A percentile compares a stretch with the other conserved stretches of the same genome.
Conservation (phyloP, 2,888 invertebrate genomes). For the Brachypalpus laphriformis region DNA sequence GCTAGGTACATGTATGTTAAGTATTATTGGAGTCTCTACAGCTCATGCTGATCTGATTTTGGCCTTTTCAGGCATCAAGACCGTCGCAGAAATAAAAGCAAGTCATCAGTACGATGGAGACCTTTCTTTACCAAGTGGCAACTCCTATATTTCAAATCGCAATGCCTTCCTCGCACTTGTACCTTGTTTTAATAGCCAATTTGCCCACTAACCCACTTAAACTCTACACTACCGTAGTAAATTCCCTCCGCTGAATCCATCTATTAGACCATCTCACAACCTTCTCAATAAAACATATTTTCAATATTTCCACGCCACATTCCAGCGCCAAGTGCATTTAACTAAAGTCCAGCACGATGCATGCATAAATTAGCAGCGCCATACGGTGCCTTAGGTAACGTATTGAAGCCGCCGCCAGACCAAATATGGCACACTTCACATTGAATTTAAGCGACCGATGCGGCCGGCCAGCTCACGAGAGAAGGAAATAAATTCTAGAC, state of each 20-base stretch:
- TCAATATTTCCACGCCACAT: conserved; percentile 65
- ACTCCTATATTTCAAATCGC: too few relatives aligned
- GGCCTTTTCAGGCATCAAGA: too few relatives aligned
- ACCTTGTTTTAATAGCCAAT: conserved; percentile 4
- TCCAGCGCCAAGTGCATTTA: conserved; percentile 65
- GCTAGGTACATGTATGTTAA: too few relatives aligned
- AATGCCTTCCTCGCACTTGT: too few relatives aligned
- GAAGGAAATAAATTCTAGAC: conserved; percentile 48
- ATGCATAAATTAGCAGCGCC: conserved; percentile 68
- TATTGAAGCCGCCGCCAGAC: conserved; percentile 39
- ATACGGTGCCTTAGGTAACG: conserved; percentile 52
- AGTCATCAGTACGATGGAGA: too few relatives aligned
- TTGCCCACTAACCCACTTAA: conserved; percentile 39
- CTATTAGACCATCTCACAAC: neutral
- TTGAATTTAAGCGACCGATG: conserved; percentile 25
- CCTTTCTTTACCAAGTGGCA: too few relatives aligned
- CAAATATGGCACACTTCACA: conserved; percentile 68
- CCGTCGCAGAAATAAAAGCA: too few relatives aligned
- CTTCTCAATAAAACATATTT: conserved; percentile 34
- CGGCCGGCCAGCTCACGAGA: neutral
- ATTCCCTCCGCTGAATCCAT: conserved; percentile 10
- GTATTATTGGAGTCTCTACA: too few relatives aligned
- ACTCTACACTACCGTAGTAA: neutral
- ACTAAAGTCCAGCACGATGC: conserved; percentile 42
- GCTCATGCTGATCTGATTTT: too few relatives aligned